Evolutionary conservation across 1,140 invertebrate species (phyloP).

Genomic region (Micrasema longulum): DNA sequence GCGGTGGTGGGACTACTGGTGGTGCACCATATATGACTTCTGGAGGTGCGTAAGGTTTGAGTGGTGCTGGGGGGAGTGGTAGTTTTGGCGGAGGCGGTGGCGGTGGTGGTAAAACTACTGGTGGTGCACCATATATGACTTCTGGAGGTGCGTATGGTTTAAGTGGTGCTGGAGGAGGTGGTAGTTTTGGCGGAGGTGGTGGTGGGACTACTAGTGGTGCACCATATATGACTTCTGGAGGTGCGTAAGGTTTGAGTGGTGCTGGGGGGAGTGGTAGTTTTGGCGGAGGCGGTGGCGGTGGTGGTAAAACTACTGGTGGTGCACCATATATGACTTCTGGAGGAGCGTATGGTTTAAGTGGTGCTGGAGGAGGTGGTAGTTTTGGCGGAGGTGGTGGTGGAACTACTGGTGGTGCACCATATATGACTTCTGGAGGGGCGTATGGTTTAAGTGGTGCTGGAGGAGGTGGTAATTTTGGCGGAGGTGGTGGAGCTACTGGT

Average conservation of each 20-base stretch:
- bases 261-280: conserved; percentile 12
- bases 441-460: conserved; percentile 29
- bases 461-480: conserved; percentile 27
- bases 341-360: conserved; percentile 22
- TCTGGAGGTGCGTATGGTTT: conserved; percentile 16
- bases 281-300: conserved; percentile 38
- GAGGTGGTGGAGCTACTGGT: conserved; percentile 26
- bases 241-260: conserved; percentile 13
- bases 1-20: conserved; percentile 33
- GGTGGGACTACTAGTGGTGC: conserved; percentile 32
- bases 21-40: conserved; percentile 53
- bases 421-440: conserved; percentile 29
- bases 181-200: conserved; percentile 24
- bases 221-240: conserved; percentile 34
- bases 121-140: too few species aligned
- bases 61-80: neutral
- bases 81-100: neutral
- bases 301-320: conserved; percentile 27
- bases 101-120: conserved; percentile 3
- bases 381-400: conserved; percentile 36
- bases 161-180: conserved; percentile 36
- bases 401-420: conserved; percentile 34
- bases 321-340: conserved; percentile 33
- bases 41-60: conserved; percentile 28
- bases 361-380: conserved; percentile 34